Percentiles rank a stretch among this genome's conserved stretches.
Evolutionary conservation across 1,140 invertebrate genomes (phyloP).

Genomic region (Tribolium madens): DNA sequence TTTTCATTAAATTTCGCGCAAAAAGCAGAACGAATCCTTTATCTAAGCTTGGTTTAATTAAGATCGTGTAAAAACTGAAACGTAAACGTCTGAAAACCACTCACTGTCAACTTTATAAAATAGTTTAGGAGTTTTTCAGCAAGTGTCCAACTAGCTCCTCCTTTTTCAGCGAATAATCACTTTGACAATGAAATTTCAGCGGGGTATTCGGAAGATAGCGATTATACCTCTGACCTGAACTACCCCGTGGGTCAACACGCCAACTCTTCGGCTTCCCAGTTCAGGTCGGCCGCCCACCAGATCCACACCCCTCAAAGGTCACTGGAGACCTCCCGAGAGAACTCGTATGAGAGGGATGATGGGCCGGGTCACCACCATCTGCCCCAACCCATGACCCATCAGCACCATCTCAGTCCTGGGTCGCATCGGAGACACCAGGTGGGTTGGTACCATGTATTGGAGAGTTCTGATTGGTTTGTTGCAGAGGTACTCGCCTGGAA

Average conservation of each 20-base stretch:
- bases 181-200: conserved; percentile 75
- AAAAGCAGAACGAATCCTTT: not conserved
- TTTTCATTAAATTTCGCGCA: too few relatives aligned
- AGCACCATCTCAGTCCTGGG: conserved; percentile 62
- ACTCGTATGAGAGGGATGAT: conserved; percentile 86
- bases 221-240: conserved; percentile 97
- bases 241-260: conserved; percentile 91
- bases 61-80: too few relatives aligned
- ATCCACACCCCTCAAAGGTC: conserved; percentile 83
- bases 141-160: conserved; percentile 19
- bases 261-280: conserved; percentile 89
- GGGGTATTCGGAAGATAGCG: conserved; percentile 95
- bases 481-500: conserved; percentile 65
- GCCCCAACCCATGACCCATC: conserved; percentile 55
- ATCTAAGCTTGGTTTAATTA: not conserved
- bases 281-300: conserved; percentile 80
- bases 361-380: conserved; percentile 61
- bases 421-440: conserved; percentile 52
- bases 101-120: too few relatives aligned
- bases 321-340: conserved; percentile 83
- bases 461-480: conserved; percentile 45
- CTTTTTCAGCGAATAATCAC: conserved; percentile 65
- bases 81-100: too few relatives aligned
- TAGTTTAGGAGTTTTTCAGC: not conserved
- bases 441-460: too few relatives aligned